Evolutionary conservation across 2,113 vertebrate genomes (phyloP), one percentile per base, ranked within the genome.

Genomic region (Myotis davidii): DNA sequence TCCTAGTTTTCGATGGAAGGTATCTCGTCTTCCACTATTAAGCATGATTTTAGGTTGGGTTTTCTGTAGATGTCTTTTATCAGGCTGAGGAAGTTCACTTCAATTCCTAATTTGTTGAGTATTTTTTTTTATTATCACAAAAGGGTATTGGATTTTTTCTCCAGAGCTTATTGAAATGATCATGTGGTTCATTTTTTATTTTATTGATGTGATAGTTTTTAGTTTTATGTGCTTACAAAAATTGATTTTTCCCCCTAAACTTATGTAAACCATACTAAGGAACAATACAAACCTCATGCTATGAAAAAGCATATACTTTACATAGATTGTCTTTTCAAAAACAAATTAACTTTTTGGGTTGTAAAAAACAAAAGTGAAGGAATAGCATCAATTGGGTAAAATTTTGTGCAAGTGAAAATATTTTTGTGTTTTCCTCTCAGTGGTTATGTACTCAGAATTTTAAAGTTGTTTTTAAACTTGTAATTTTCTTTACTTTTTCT

Each of bases 401-500:
- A 29, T 65, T 78, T 93, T 91, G 29, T 72, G 17, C 29, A 96
- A 91, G 32, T 76, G 12, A 74, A 82, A 81, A 39, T 50, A 48
- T 34, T 88, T 78, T 50, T 89, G 42, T 91, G 29, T 85, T 84
- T 90, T n/a, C 64, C 20, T 72, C 37, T 72, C 18, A 48, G 32
- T 88, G n/a, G 84, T 64, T 86, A 45, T 52, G 70, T 59, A 91
- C 45, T 81, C 18, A 83, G 52, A 67, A 73, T 82, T 92, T 96
- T 90, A 9, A 73, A 61, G 76, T 94, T 82, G 27, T 79, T 90
- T 94, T 84, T 29, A 69, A 70, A 92, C 11, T 90, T 94, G 13
- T 48, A n/a, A 81, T 84, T 92, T 91, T 21, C 39, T 77, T 92
- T 90, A 45, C 65, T 91, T 96, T 90, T 93, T 45, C 59, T 85